Evolutionary conservation across 2,113 vertebrate species (phyloP), one percentile per base, ranked within the genome.

Genomic region (Pionites leucogaster): DNA sequence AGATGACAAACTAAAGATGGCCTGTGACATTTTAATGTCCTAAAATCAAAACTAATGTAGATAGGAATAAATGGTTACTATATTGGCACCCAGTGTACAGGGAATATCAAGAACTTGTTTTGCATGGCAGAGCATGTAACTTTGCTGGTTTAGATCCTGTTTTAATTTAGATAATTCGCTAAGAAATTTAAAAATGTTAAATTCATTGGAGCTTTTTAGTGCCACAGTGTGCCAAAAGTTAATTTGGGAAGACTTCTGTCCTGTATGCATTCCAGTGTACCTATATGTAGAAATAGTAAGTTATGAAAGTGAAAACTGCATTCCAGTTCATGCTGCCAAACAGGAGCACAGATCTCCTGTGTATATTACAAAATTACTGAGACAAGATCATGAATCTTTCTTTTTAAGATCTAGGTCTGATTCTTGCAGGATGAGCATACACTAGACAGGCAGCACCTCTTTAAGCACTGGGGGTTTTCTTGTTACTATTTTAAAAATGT

Each of bases 181-280:
- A 19, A 63, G 55, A 94, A 62, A 82, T 49, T 74, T 78, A 70
- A 92, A 49, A 88, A 69, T 52, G 41, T 81, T n/a, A 67, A 70
- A 67, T 71, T 81, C 5, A 10, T 50, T 88, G 37, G 57, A 94
- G 67, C n/a, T 41, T 87, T 89, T 42, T 76, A 72, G 67, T 7
- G 4, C 67, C 68, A 44, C n/a, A 5, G 3, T 28, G 31, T 37
- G 9, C 85, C 49, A 76, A 59, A 87, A 47, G 39, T 72, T 22
- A 64, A 78, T 88, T 57, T 86, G 37, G 57, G 20, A 78, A 86
- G 88, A 68, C 29, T 84, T 92, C 77, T 88, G 86, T 86, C 91
- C 96, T 97, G 96, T 97, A 97, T 97, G 96, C 96, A 97, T 97
- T 97, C 96, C 96, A 96, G 42, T 33, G 76, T 93, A 86, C 37